phyloP scores from a whole-genome alignment of 2,797 vertebrate species.

The Limosa lapponica region DNA sequence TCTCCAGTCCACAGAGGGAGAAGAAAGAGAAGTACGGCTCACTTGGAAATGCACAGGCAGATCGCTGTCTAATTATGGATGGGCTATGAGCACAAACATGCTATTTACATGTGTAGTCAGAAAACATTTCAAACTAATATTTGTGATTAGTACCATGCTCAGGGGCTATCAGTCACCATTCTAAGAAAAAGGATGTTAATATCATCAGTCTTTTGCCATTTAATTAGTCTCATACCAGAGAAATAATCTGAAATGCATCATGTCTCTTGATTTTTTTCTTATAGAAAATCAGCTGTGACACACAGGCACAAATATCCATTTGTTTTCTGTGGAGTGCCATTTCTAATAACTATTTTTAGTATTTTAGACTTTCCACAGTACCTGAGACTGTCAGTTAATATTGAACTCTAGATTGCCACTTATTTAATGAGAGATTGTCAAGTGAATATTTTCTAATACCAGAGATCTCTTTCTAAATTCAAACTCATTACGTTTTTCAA shows the following conservation, averaged over 20 bases:
- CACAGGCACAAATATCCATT: neutral
- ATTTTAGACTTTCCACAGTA: neutral
- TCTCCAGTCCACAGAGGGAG: neutral
- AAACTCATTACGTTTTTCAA: too few species aligned
- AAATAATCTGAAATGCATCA: neutral
- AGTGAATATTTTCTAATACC: neutral
- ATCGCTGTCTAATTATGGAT: neutral
- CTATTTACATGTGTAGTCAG: neutral
- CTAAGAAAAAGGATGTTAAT: neutral
- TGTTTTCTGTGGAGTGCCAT: neutral
- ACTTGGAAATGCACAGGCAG: neutral
- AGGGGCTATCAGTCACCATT: neutral
- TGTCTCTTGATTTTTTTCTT: neutral
- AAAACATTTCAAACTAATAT: neutral
- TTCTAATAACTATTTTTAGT: neutral
- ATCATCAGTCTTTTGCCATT: neutral
- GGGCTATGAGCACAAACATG: neutral
- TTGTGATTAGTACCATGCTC: neutral
- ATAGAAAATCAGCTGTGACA: neutral
- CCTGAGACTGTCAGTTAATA: neutral
- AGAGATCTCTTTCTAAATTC: too few species aligned
- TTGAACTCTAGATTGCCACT: neutral
- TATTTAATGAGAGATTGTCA: neutral
- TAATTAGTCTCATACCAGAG: neutral
- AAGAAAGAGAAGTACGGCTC: neutral